Evolutionary conservation across 1,140 invertebrate species (phyloP).

Genomic region (Pseudomyrmex pallidus): DNA sequence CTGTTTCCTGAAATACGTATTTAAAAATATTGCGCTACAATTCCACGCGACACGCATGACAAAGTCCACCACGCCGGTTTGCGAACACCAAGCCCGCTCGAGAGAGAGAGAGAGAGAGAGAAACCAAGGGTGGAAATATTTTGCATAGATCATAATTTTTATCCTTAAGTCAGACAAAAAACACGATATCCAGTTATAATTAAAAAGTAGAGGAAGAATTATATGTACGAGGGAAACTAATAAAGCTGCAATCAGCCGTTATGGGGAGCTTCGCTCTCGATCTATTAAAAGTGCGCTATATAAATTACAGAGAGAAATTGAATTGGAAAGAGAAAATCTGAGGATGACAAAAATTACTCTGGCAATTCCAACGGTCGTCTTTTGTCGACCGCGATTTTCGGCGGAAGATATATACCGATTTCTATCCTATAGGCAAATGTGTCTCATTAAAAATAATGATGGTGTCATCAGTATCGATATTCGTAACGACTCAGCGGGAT

Average conservation of each 20-base stretch:
- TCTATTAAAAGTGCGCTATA: too few relatives aligned
- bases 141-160: slow-evolving; percentile 23
- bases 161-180: not conserved
- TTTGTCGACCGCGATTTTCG: not conserved
- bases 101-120: too few relatives aligned
- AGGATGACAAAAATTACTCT: not conserved
- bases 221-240: not conserved
- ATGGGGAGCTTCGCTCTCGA: too few relatives aligned
- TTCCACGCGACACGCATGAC: slow-evolving; percentile 32
- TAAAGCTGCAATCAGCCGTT: not conserved
- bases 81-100: not conserved
- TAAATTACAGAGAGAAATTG: too few relatives aligned
- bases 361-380: not conserved
- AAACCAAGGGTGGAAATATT: slow-evolving; percentile 6
- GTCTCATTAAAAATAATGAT: slow-evolving; percentile 41
- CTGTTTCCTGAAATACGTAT: slow-evolving; percentile 47
- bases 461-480: slow-evolving; percentile 38
- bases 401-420: not conserved
- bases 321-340: not conserved
- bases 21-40: slow-evolving; percentile 35
- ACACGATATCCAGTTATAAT: not conserved
- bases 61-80: slow-evolving; percentile 9
- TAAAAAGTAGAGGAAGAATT: slow-evolving; percentile 1
- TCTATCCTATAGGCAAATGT: not conserved
- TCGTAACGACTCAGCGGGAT: slow-evolving; percentile 28